Conservation (phyloP, 2,797 vertebrate genomes). For the Notamacropus eugenii region DNA sequence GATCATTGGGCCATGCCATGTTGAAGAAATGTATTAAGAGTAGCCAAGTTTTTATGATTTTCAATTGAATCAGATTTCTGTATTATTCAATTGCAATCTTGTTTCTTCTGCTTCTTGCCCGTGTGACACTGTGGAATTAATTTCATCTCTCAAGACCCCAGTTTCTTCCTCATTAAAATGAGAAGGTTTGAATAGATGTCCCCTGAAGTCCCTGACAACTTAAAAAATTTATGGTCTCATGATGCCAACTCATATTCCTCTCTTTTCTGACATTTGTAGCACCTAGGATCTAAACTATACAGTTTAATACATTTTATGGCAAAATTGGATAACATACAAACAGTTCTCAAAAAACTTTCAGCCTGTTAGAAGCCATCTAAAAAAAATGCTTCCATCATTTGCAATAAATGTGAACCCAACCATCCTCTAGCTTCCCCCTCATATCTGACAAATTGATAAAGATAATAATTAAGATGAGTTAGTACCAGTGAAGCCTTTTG, state of each 20-base stretch:
- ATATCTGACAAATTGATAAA: neutral
- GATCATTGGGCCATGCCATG: constrained; percentile 25
- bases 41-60: constrained; percentile 1
- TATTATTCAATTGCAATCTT: neutral
- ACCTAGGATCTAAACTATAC: neutral
- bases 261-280: neutral
- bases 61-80: neutral
- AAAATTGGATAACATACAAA: too few species aligned
- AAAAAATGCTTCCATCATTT: neutral
- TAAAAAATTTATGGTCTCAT: neutral
- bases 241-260: neutral
- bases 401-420: neutral
- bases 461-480: neutral
- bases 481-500: too few species aligned
- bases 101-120: neutral
- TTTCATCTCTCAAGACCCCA: neutral
- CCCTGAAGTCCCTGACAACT: too few species aligned
- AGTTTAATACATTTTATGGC: neutral
- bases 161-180: neutral
- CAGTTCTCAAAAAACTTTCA: neutral
- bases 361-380: neutral
- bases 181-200: neutral
- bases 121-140: too few species aligned
- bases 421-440: neutral
- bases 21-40: constrained; percentile 22